Conservation (phyloP, 2,888 invertebrate species). For the Eilema sororculum region DNA sequence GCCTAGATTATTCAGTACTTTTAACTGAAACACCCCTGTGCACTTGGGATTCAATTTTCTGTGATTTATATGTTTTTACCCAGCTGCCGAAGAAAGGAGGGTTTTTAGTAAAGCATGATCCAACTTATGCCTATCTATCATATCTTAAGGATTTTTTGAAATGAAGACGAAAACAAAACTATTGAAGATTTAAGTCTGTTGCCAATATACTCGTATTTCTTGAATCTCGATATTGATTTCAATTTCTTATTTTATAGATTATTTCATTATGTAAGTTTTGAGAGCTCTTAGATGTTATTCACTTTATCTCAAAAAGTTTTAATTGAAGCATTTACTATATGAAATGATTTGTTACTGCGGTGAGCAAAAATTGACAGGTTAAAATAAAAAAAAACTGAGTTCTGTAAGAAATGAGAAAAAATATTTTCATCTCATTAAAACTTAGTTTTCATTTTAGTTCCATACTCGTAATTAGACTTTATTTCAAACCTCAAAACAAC, state of each 20-base stretch:
- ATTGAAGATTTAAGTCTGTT: background rate
- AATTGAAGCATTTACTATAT: too few species aligned
- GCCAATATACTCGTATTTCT: background rate
- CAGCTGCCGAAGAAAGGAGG: too few species aligned
- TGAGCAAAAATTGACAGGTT: too few species aligned
- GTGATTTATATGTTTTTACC: background rate
- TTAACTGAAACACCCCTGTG: background rate
- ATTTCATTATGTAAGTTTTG: background rate
- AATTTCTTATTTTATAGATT: background rate
- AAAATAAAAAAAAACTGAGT: too few species aligned
- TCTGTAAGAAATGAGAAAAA: too few species aligned
- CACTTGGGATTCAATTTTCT: background rate
- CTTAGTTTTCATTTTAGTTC: background rate
- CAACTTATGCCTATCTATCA: too few species aligned
- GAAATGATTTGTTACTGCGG: too few species aligned
- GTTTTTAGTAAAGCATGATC: too few species aligned
- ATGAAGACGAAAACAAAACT: background rate
- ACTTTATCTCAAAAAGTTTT: too few species aligned
- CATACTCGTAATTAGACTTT: slow-evolving; percentile 5
- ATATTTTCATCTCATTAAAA: too few species aligned
- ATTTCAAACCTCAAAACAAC: slow-evolving; percentile 31
- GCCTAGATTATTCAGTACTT: background rate
- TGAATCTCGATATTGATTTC: background rate
- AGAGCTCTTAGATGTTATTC: background rate
- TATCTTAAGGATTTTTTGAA: too few species aligned